Conservation (phyloP, 2,797 vertebrate species). For the Streptopelia turtur region DNA sequence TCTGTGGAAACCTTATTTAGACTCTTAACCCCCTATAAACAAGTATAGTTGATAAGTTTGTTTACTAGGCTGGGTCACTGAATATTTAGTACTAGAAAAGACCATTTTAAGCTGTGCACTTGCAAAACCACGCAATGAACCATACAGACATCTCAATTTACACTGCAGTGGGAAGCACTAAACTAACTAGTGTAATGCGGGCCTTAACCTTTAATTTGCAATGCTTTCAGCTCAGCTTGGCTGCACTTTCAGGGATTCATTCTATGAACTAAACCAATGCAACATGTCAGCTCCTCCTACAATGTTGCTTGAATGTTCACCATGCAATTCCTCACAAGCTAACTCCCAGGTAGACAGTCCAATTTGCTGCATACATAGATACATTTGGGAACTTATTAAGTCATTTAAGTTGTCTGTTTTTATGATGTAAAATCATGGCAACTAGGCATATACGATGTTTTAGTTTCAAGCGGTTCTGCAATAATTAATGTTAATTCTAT, state of each 20-base stretch:
- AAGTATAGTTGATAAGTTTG: background rate
- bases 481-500: background rate
- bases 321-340: background rate
- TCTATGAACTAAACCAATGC: background rate
- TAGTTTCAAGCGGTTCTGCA: background rate
- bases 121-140: background rate
- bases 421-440: background rate
- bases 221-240: background rate
- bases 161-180: background rate
- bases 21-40: background rate
- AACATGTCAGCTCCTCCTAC: background rate
- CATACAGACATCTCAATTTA: background rate
- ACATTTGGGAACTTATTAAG: background rate
- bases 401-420: background rate
- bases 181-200: background rate
- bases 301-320: background rate
- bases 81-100: background rate
- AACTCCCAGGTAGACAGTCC: background rate
- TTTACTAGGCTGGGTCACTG: background rate
- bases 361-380: background rate
- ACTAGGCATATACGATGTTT: background rate
- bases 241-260: background rate
- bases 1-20: background rate
- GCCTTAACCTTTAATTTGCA: background rate
- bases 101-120: conserved; percentile 6